Conservation (phyloP, 2,113 vertebrate species). For the Nannobrachium achirus region DNA sequence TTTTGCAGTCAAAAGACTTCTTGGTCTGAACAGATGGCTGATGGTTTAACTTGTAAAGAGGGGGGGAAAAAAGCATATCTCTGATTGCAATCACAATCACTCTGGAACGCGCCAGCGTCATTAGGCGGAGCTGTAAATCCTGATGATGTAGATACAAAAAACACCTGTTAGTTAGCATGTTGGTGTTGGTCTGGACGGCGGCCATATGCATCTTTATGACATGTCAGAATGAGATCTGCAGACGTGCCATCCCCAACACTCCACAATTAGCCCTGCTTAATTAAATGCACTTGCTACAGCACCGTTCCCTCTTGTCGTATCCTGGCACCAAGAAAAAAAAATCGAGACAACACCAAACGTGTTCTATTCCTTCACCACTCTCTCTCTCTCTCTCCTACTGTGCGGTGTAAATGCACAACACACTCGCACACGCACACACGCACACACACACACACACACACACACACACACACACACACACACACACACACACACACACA, state of each 20-base stretch:
- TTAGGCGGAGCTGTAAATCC: slow-evolving; percentile 61
- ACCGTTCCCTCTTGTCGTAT: slow-evolving; percentile 17
- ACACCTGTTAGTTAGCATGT: slow-evolving; percentile 70
- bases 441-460: slow-evolving; percentile 29
- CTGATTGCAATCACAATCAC: slow-evolving; percentile 74
- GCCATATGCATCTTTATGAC: slow-evolving; percentile 30
- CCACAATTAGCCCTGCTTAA: slow-evolving; percentile 65
- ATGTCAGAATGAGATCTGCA: slow-evolving; percentile 27
- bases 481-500: slow-evolving; percentile 34
- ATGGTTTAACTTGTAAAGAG: slow-evolving; percentile 66
- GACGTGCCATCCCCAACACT: slow-evolving; percentile 21
- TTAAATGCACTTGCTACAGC: slow-evolving; percentile 67
- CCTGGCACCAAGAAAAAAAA: background rate
- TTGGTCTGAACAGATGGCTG: slow-evolving; percentile 69
- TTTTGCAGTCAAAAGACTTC: slow-evolving; percentile 58
- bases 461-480: slow-evolving; percentile 32
- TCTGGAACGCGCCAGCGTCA: slow-evolving; percentile 56
- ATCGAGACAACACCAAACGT: background rate
- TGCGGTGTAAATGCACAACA: slow-evolving; percentile 25
- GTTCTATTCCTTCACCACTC: background rate
- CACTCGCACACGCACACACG: too few relatives aligned
- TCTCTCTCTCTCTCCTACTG: background rate
- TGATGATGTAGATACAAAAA: slow-evolving; percentile 27
- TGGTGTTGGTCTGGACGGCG: slow-evolving; percentile 48
- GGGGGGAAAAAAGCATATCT: slow-evolving; percentile 36